Base-by-base conservation (phyloP, 2,113 vertebrate genomes). In the Xiphophorus maculatus region DNA sequence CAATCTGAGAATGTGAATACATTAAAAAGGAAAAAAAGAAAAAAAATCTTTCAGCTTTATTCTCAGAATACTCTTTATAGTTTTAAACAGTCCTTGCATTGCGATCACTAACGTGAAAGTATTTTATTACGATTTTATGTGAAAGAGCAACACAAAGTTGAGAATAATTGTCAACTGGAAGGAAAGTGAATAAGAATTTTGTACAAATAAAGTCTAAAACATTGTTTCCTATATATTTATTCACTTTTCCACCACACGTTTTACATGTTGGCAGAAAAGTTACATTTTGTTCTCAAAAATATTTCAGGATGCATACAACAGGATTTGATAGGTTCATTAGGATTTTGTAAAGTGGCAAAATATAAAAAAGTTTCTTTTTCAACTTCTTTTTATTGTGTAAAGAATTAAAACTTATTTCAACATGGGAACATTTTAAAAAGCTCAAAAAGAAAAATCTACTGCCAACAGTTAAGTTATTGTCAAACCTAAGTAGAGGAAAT, bases 401-500 rank as follows among this genome's bases (percentile, higher is more conserved):
- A 44, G 14, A 44, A 44, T 44, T 17, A 44, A 44, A 17, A 44
- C 42, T 15, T 17, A 44, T 25, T 54, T 54, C 22, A 25, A 25
- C 0, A 51, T 19, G 48, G 19, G 4, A 17, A 22, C 40, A 22
- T 51, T 22, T 51, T 51, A 51, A 51, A 51, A 51, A 19, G 48
- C 6, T 35, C 8, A 9, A 35, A 35, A 35, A 35, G 8, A 35
- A 35, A 35, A 35, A n/a, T 37, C 4, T 66, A 33, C 35, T 28
- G 65, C 8, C 51, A 54, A 28, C 27, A 28, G 27, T 28, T 28
- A 28, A 54, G 22, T 54, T 54, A 54, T 5, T 44, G 4, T 44
- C 42, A 44, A 17, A 54, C 30, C 25, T 27, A 64, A 15, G 35
- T 33, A 67, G 48, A 86, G 33, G 83, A 66, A 51, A 30, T 67